These are phyloP conservation scores for Mastomys coucha DNA, from an alignment of 2,113 vertebrate species.

Conservation along the genomic window DNA sequence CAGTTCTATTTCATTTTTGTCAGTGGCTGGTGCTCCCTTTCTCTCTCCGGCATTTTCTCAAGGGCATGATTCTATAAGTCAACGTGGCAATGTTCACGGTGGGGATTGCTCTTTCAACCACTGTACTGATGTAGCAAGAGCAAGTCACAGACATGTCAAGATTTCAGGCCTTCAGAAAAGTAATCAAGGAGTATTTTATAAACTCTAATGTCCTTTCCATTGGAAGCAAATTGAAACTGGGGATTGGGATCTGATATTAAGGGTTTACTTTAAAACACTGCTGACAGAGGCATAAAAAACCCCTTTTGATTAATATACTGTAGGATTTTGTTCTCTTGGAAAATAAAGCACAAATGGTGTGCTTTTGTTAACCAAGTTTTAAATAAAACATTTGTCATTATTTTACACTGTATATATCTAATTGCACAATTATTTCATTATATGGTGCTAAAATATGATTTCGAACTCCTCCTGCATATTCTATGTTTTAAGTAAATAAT, in stretches of 20 bases:
- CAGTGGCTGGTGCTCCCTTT: constrained; percentile 84
- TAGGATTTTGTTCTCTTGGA: constrained; percentile 63
- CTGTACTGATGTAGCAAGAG: constrained; percentile 74
- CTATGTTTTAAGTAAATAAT: constrained; percentile 82
- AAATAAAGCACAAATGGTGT: constrained; percentile 70
- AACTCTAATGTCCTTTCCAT: constrained; percentile 75
- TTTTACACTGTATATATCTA: constrained; percentile 74
- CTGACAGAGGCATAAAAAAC: constrained; percentile 80
- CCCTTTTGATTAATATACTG: constrained; percentile 78
- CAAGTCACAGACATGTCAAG: constrained; percentile 71
- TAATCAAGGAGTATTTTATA: constrained; percentile 78
- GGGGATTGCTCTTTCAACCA: constrained; percentile 85
- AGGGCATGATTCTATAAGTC: constrained; percentile 89
- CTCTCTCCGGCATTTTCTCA: constrained; percentile 86
- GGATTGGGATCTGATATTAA: constrained; percentile 70
- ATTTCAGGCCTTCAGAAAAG: constrained; percentile 82
- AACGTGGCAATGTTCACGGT: constrained; percentile 82
- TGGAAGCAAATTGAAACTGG: constrained; percentile 78
- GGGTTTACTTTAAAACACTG: constrained; percentile 80
- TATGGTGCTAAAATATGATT: constrained; percentile 72
- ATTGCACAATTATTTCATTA: constrained; percentile 81
- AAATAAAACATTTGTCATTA: constrained; percentile 80
- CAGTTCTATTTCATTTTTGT: constrained; percentile 91
- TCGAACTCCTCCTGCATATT: constrained; percentile 71
- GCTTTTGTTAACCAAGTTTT: constrained; percentile 72